Percentiles rank a stretch among this genome's conserved stretches.
phyloP scores from a whole-genome alignment of 1,140 invertebrate genomes.

The Periplaneta americana region DNA sequence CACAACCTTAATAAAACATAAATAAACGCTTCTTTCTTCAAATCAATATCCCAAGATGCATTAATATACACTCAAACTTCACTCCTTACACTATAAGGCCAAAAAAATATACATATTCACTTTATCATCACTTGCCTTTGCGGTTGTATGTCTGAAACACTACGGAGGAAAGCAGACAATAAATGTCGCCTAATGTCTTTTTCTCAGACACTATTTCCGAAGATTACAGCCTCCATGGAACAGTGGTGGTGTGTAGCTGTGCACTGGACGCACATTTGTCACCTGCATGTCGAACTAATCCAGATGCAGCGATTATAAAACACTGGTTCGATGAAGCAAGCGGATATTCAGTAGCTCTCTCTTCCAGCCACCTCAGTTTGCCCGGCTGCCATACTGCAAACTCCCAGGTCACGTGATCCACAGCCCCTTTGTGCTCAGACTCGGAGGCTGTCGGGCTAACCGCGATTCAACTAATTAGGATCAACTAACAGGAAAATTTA shows the following conservation, averaged over 20 bases:
- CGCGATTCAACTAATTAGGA: not conserved
- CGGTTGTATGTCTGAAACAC: not conserved
- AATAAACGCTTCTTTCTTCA: not conserved
- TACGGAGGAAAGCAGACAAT: not conserved
- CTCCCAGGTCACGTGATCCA: constrained; percentile 14
- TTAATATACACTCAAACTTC: not conserved
- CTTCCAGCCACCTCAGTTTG: not conserved
- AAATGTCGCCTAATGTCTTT: not conserved
- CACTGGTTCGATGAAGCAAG: not conserved
- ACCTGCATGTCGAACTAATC: not conserved
- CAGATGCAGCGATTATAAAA: not conserved
- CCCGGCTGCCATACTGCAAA: constrained; percentile 16
- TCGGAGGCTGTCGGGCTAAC: not conserved
- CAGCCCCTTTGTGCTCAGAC: constrained; percentile 5
- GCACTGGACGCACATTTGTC: not conserved
- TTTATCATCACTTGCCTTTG: not conserved
- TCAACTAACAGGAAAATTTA: not conserved
- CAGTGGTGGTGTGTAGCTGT: not conserved
- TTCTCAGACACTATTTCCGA: not conserved
- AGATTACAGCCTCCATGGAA: not conserved
- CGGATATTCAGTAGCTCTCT: not conserved
- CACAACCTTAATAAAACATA: not conserved
- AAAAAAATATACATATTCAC: not conserved
- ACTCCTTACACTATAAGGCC: not conserved
- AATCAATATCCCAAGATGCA: not conserved